These are phyloP conservation scores for Cheilinus undulatus DNA, from an alignment of 2,113 vertebrate species.

Conservation along the genomic window DNA sequence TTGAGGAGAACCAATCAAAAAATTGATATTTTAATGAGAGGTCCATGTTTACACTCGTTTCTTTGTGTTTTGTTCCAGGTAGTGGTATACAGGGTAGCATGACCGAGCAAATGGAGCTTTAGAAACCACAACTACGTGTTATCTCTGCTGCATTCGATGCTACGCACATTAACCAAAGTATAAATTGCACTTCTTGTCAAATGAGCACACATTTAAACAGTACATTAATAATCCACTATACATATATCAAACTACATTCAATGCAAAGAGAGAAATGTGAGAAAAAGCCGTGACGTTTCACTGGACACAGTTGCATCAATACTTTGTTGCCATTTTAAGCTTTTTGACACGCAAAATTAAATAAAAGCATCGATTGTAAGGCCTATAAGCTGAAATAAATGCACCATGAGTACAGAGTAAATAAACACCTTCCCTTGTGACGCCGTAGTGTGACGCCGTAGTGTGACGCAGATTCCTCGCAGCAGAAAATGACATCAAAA, in stretches of 20 bases:
- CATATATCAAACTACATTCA: constrained; percentile 86
- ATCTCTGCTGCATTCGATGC: constrained; percentile 71
- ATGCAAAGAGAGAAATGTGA: constrained; percentile 71
- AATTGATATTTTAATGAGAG: constrained; percentile 42
- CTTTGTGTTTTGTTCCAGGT: constrained; percentile 47
- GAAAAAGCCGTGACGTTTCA: constrained; percentile 46
- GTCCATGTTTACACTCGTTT: constrained; percentile 45
- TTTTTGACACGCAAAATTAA: constrained; percentile 40
- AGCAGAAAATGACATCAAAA: constrained; percentile 51
- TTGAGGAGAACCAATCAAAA: constrained; percentile 43
- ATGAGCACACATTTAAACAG: constrained; percentile 78
- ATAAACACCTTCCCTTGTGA: constrained; percentile 33
- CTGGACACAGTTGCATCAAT: constrained; percentile 36
- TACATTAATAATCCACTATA: constrained; percentile 81
- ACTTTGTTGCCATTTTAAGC: constrained; percentile 34
- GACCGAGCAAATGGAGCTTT: constrained; percentile 62
- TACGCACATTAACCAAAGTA: constrained; percentile 75
- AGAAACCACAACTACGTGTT: constrained; percentile 51
- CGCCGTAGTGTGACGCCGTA: constrained; percentile 5
- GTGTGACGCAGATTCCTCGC: constrained; percentile 21
- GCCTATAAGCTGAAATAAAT: constrained; percentile 45
- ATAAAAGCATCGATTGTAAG: constrained; percentile 57
- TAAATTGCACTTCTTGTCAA: constrained; percentile 84
- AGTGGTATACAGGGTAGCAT: constrained; percentile 72
- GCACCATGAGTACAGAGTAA: constrained; percentile 40